phyloP scores from a whole-genome alignment of 2,888 invertebrate species.

The Leucozona laternaria region DNA sequence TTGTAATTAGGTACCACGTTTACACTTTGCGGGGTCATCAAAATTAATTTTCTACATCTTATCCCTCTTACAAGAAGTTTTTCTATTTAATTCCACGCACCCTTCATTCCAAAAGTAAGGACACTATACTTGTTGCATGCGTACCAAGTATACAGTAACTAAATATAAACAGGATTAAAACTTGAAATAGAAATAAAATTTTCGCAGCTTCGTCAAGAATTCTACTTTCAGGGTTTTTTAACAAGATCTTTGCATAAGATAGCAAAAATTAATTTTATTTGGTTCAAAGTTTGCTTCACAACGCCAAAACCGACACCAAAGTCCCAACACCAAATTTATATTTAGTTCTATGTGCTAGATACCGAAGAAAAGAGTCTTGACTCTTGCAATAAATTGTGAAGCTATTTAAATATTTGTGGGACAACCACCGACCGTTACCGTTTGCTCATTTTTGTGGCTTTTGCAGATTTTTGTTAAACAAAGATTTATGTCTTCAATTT shows the following conservation, averaged over 20 bases:
- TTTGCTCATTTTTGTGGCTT: constrained; percentile 16
- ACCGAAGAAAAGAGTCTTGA: constrained; percentile 3
- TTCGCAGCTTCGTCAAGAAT: constrained; percentile 50
- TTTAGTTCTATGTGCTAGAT: neutral
- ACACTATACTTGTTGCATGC: constrained; percentile 46
- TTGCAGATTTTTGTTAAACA: constrained; percentile 46
- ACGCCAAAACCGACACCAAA: neutral
- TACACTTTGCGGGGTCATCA: constrained; percentile 46
- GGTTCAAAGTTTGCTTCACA: neutral
- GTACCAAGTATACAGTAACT: neutral
- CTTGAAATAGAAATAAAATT: constrained; percentile 49
- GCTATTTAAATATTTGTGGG: constrained; percentile 39
- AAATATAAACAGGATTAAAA: constrained; percentile 53
- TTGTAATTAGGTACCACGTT: constrained; percentile 34
- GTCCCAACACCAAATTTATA: neutral
- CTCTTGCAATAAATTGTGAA: constrained; percentile 1
- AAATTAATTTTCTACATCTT: neutral
- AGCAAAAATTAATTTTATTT: constrained; percentile 39
- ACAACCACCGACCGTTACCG: neutral
- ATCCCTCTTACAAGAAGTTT: neutral
- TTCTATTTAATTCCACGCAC: neutral
- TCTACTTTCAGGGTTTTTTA: neutral
- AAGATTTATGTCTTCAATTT: constrained; percentile 34
- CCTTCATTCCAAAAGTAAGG: neutral
- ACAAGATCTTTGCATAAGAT: constrained; percentile 50